These are phyloP conservation scores for Eumeta japonica DNA, from an alignment of 1,140 invertebrate species.

Conservation along the genomic window DNA sequence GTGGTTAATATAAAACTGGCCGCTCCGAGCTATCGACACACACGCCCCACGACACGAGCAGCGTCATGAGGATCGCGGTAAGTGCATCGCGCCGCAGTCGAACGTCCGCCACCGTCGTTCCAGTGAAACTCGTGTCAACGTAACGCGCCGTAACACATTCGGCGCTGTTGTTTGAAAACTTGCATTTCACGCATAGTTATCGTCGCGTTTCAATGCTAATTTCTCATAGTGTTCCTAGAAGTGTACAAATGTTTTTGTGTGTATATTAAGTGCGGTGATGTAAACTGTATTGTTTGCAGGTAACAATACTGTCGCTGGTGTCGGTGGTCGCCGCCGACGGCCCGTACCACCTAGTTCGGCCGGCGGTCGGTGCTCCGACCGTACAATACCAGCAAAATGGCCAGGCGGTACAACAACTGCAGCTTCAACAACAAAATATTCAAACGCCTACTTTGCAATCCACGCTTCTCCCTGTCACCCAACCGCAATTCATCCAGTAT, in stretches of 20 bases:
- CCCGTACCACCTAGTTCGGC: slow-evolving; percentile 37
- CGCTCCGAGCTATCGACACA: slow-evolving; percentile 18
- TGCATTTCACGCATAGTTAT: neutral
- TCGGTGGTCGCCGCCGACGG: slow-evolving; percentile 32
- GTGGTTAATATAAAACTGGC: slow-evolving; percentile 37
- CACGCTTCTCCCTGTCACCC: slow-evolving; percentile 5
- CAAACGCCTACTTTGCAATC: slow-evolving; percentile 15
- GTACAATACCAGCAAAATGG: slow-evolving; percentile 22
- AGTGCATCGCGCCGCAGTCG: no score
- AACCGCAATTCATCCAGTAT: slow-evolving; percentile 10
- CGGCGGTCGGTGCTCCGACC: slow-evolving; percentile 24
- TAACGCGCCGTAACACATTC: no score
- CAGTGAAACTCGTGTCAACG: no score
- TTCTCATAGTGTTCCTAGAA: neutral
- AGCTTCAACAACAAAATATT: slow-evolving; percentile 5
- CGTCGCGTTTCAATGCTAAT: slow-evolving; percentile 8
- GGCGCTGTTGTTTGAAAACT: neutral
- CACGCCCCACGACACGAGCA: slow-evolving; percentile 23
- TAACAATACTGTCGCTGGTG: slow-evolving; percentile 31
- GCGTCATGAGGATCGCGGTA: slow-evolving; percentile 44
- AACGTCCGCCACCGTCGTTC: no score
- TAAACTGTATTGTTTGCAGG: slow-evolving; percentile 16
- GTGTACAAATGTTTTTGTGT: neutral
- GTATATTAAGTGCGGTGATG: no score
- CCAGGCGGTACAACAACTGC: slow-evolving; percentile 10